Percentiles rank a stretch among this genome's conserved stretches.
Conservation (phyloP, 64 coral and sea anemone genomes). For the Orbicella faveolata region DNA sequence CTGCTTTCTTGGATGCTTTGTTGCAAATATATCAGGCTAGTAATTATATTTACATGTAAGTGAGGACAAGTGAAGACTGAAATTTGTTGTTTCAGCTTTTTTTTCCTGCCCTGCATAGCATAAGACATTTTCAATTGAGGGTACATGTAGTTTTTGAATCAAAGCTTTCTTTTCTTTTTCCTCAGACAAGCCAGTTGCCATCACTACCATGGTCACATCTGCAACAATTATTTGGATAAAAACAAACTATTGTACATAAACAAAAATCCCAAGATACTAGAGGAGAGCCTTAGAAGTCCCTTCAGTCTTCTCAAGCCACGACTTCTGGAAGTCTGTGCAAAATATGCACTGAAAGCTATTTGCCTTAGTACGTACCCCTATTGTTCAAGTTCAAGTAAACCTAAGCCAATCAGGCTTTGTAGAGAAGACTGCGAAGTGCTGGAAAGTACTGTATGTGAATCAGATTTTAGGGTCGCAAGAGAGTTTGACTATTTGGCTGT, state of each 20-base stretch:
- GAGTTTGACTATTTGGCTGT: conserved; percentile 7
- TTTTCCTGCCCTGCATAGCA: too few relatives aligned
- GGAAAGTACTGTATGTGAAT: conserved; percentile 68
- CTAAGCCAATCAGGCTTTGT: conserved; percentile 71
- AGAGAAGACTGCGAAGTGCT: conserved; percentile 88
- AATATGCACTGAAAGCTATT: conserved; percentile 83
- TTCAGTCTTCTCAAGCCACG: conserved; percentile 55
- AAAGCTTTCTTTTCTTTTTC: neutral
- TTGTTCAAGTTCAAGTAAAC: conserved; percentile 61
- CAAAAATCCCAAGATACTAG: conserved; percentile 67
- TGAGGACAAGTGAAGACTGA: too few relatives aligned
- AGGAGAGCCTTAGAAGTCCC: conserved; percentile 59
- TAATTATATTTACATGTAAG: too few relatives aligned
- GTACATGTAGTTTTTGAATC: neutral
- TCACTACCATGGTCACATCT: conserved; percentile 80
- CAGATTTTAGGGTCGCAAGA: conserved; percentile 64
- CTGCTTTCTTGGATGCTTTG: too few relatives aligned
- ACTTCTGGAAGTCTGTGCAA: conserved; percentile 70
- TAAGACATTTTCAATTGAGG: too few relatives aligned
- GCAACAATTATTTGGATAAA: conserved; percentile 73
- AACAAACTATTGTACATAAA: conserved; percentile 83
- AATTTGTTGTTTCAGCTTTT: too few relatives aligned
- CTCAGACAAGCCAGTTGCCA: conserved; percentile 83
- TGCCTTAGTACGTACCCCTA: conserved; percentile 83
- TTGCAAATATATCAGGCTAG: too few relatives aligned